Conservation (phyloP, 23 tunicate species). For the Trididemnum clinides region DNA sequence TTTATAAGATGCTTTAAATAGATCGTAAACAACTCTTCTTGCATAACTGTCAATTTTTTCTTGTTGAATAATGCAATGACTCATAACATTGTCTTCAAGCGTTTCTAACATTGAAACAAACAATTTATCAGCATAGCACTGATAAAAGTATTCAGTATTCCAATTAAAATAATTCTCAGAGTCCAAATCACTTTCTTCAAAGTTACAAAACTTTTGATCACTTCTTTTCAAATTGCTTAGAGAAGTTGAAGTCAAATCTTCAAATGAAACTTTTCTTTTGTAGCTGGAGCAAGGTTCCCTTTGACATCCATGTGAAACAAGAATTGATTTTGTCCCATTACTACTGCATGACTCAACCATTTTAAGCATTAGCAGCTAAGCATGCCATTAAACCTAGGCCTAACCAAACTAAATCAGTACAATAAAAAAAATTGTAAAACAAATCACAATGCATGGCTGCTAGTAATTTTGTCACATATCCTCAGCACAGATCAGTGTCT, state of each 20-base stretch:
- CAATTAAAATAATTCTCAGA: neutral
- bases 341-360: conserved; percentile 11
- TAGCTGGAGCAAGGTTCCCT: neutral
- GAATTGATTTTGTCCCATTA: neutral
- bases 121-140: neutral
- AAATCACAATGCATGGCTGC: neutral
- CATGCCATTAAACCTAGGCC: too few relatives aligned
- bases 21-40: neutral
- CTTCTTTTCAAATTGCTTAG: neutral
- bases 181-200: neutral
- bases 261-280: neutral
- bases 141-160: neutral
- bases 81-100: neutral
- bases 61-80: neutral
- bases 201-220: neutral
- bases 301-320: neutral
- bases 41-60: conserved; percentile 2
- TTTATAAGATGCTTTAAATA: neutral
- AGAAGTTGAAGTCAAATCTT: neutral
- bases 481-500: too few relatives aligned
- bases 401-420: too few relatives aligned
- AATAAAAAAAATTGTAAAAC: neutral
- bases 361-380: too few relatives aligned
- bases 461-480: neutral
- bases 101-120: conserved; percentile 11